These are phyloP conservation scores for Alligator sinensis DNA, from an alignment of 2,113 vertebrate genomes.

Conservation along the genomic window DNA sequence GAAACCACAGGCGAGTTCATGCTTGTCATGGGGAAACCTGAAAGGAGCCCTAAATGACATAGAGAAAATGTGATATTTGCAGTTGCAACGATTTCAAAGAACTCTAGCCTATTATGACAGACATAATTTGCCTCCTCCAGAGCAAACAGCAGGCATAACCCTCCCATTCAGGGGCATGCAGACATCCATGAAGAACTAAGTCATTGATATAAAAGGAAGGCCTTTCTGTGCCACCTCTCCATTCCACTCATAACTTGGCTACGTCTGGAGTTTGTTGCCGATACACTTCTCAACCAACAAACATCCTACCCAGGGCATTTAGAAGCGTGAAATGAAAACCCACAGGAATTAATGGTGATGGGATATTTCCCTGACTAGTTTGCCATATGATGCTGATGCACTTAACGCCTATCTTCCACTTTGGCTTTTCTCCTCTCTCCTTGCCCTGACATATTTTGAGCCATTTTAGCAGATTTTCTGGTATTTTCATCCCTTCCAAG, in stretches of 20 bases:
- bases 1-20: neutral
- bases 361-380: neutral
- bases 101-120: neutral
- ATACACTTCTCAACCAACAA: neutral
- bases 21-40: neutral
- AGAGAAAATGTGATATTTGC: neutral
- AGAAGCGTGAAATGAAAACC: neutral
- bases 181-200: neutral
- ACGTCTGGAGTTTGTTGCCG: neutral
- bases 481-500: neutral
- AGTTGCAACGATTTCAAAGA: neutral
- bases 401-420: neutral
- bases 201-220: neutral
- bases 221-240: neutral
- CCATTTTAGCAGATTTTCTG: neutral
- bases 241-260: neutral
- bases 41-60: neutral
- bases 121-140: neutral
- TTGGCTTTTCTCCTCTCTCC: neutral
- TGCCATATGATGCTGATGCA: neutral
- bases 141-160: neutral
- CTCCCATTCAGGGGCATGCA: neutral
- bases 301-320: neutral
- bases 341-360: neutral
- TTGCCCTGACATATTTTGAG: neutral